Conservation (phyloP, 1,140 invertebrate genomes). For the Brachionus sp. region DNA sequence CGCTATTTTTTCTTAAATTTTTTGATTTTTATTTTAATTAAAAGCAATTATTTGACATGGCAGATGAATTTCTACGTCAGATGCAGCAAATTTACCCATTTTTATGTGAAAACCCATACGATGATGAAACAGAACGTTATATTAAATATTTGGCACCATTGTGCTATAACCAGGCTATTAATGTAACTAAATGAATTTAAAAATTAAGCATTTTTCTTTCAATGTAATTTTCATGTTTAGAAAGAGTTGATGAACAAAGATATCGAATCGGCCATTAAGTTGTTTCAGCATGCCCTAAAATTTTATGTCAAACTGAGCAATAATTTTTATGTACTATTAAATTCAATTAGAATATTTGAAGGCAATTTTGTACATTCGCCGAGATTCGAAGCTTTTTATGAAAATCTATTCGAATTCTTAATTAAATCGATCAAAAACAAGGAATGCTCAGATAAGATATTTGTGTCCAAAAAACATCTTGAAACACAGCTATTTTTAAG, state of each 20-base stretch:
- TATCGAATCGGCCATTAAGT: not conserved
- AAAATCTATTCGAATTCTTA: conserved; percentile 18
- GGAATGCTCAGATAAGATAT: not conserved
- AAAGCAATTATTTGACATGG: not conserved
- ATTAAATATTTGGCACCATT: conserved; percentile 35
- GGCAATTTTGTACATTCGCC: not conserved
- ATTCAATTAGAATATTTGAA: conserved; percentile 38
- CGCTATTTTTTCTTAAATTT: not conserved
- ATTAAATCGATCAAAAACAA: not conserved
- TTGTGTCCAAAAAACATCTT: not conserved
- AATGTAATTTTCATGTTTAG: not conserved
- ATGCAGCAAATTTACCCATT: not conserved
- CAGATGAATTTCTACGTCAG: not conserved
- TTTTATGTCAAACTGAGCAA: conserved; percentile 28
- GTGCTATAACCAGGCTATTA: conserved; percentile 27
- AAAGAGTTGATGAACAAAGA: conserved; percentile 14
- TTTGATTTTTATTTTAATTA: not conserved
- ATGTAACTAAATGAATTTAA: not conserved
- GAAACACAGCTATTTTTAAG: not conserved
- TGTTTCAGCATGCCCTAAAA: conserved; percentile 29
- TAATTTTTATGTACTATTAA: conserved; percentile 26
- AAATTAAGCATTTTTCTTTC: not conserved
- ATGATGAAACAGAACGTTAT: conserved; percentile 19
- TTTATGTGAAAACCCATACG: conserved; percentile 24
- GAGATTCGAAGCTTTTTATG: not conserved